These are phyloP conservation scores for Drosophila trapezifrons DNA, from an alignment of 1,140 invertebrate genomes.

Conservation along the genomic window DNA sequence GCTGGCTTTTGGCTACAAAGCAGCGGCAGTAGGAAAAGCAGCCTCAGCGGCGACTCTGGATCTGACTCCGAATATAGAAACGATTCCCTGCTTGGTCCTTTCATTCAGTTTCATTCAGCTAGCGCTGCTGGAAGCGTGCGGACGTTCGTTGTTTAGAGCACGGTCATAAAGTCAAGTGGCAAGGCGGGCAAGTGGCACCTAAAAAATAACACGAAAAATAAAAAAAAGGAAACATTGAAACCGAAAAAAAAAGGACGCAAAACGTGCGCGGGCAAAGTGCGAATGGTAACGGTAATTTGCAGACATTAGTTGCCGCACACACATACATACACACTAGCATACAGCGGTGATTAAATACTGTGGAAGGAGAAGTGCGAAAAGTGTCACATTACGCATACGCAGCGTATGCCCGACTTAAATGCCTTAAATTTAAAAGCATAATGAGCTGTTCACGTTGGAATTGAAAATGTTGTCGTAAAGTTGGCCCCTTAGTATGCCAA, in stretches of 20 bases:
- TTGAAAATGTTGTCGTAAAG: constrained; percentile 39
- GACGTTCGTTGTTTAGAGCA: constrained; percentile 69
- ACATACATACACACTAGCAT: constrained; percentile 20
- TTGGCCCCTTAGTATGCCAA: constrained; percentile 22
- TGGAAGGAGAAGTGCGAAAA: constrained; percentile 32
- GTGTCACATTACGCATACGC: constrained; percentile 73
- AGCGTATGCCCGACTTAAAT: constrained; percentile 57
- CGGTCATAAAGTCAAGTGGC: constrained; percentile 55
- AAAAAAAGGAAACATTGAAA: constrained; percentile 44
- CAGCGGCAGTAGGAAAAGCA: constrained; percentile 39
- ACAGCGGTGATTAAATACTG: constrained; percentile 62
- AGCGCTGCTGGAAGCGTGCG: constrained; percentile 70
- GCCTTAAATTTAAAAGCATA: constrained; percentile 50
- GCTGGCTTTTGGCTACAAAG: constrained; percentile 50
- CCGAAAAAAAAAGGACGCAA: constrained; percentile 25
- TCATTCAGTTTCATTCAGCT: constrained; percentile 76
- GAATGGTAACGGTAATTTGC: constrained; percentile 73
- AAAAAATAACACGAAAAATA: constrained; percentile 30
- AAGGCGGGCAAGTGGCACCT: constrained; percentile 40
- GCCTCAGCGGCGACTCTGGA: constrained; percentile 63
- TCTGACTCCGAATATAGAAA: constrained; percentile 37
- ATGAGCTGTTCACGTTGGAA: constrained; percentile 47
- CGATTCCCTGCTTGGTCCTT: constrained; percentile 55
- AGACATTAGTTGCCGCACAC: constrained; percentile 65
- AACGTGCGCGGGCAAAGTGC: constrained; percentile 40